These are phyloP conservation scores for Polydesmus complanatus DNA, from an alignment of 2,888 invertebrate species.

Conservation along the genomic window DNA sequence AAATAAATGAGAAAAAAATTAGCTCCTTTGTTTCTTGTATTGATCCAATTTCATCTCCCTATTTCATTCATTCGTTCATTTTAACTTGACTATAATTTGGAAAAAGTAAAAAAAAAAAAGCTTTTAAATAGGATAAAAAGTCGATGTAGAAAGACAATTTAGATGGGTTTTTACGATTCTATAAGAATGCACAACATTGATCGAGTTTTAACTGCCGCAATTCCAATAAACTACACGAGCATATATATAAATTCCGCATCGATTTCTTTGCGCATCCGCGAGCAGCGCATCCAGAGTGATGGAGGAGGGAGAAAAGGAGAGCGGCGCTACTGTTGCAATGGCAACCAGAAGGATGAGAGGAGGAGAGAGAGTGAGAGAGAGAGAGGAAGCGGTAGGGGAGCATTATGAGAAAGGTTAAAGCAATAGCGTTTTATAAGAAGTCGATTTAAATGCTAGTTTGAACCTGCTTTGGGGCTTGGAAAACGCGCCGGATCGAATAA, in stretches of 20 bases:
- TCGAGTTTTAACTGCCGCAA: neutral
- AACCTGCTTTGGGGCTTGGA: too few relatives aligned
- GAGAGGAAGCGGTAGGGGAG: too few relatives aligned
- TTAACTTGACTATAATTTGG: neutral
- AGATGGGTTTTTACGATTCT: neutral
- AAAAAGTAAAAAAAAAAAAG: neutral
- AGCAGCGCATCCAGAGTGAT: neutral
- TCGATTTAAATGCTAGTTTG: too few relatives aligned
- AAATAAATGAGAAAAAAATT: too few relatives aligned
- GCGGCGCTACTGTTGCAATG: neutral
- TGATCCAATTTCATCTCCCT: too few relatives aligned
- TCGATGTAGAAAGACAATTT: neutral
- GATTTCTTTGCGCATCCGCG: neutral
- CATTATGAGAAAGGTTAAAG: too few relatives aligned
- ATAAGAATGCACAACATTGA: neutral
- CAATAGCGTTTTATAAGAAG: too few relatives aligned
- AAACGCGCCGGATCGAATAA: too few relatives aligned
- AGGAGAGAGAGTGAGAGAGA: neutral
- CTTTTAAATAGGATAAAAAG: neutral
- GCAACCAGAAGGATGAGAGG: neutral
- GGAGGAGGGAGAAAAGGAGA: too few relatives aligned
- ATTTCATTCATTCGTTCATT: neutral
- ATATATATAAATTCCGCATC: neutral
- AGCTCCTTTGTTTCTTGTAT: too few relatives aligned
- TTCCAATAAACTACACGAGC: neutral